Percentiles rank a stretch among this genome's conserved stretches.
Conservation (phyloP, 2,888 invertebrate species). For the Microplitis manilae region DNA sequence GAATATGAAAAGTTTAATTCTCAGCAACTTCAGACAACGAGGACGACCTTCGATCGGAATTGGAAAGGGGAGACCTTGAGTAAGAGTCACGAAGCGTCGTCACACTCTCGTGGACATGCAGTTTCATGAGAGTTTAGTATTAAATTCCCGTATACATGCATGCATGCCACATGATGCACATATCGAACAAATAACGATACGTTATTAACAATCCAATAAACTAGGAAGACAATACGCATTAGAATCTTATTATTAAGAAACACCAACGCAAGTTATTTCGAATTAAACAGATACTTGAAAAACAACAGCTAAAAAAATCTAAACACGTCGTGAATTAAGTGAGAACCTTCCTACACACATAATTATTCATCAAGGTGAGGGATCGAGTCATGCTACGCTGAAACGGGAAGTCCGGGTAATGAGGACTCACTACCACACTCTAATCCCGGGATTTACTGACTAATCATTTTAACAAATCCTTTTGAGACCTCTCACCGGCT, state of each 20-base stretch:
- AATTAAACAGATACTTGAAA: constrained; percentile 2
- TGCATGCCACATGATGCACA: not conserved
- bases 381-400: constrained; percentile 22
- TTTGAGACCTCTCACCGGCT: no score
- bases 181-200: not conserved
- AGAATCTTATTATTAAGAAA: not conserved
- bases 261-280: constrained; percentile 10
- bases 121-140: constrained; percentile 2
- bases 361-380: constrained; percentile 35
- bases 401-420: constrained; percentile 34
- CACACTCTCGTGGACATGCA: constrained; percentile 19
- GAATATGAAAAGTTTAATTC: constrained; percentile 41
- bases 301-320: constrained; percentile 21
- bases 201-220: not conserved
- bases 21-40: constrained; percentile 24
- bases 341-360: constrained; percentile 26
- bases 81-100: constrained; percentile 64
- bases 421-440: constrained; percentile 21
- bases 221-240: not conserved
- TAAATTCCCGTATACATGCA: not conserved
- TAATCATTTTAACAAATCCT: not conserved
- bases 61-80: constrained; percentile 68
- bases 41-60: constrained; percentile 63
- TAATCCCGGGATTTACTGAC: not conserved
- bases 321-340: constrained; percentile 31